Base-by-base conservation (phyloP, 2,113 vertebrate genomes). In the Mesitornis unicolor region DNA sequence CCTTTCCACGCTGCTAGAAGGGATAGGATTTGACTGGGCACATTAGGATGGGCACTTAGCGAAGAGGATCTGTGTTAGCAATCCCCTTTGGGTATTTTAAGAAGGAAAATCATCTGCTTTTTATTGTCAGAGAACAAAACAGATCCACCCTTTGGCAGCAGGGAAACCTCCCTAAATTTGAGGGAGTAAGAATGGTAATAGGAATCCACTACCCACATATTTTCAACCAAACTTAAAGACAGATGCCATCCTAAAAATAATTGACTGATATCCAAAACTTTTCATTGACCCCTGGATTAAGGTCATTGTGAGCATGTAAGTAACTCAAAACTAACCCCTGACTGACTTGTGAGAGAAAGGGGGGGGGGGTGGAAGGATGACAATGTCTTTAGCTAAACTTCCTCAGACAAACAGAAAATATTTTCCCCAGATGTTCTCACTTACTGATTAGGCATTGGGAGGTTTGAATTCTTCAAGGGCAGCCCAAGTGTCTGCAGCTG, bases 401-500 rank as follows among this genome's bases (percentile, higher is more conserved):
- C 69, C 82, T 31, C 22, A 87, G 89, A 64, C 26, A 75, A 78
- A 48, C 56, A 18, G 54, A 59, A 91, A 87, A 45, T 16, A 28
- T 64, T 79, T 83, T 71, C 57, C 79, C 71, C 95, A 97, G 77
- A 92, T 96, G 95, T 95, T 97, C 77, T 82, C 81, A 88, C 88
- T 97, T 96, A 96, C 89, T 87, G 86, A 19, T 77, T 89, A 61
- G 40, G n/a, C 42, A 70, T 18, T 78, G 75, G 75, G 59, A 60
- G 51, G 7, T 60, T 40, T 65, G 18, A 20, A 42, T 45, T 36
- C 71, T 85, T 92, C 91, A 53, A 84, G 73, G 47, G 21, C 71
- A 82, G 74, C 50, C 56, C 38, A 24, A 22, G 53, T 33, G 16
- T 4, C 67, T 45, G 45, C 35, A 50, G 81, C 48, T 76, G 28